phyloP scores from a whole-genome alignment of 1,140 invertebrate species.

The Vollenhovia emeryi region DNA sequence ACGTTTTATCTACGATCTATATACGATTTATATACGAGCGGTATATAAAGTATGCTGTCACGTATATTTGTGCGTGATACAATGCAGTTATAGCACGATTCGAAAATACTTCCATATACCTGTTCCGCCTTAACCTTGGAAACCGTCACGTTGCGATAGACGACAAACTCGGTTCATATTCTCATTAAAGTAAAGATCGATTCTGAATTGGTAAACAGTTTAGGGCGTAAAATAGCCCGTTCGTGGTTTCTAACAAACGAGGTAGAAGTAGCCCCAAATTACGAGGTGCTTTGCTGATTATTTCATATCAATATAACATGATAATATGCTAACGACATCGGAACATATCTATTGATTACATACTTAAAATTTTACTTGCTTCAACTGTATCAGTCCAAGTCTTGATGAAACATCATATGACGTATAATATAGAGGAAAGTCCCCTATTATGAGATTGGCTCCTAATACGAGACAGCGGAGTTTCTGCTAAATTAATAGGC shows the following conservation, averaged over 20 bases:
- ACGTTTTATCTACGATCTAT: neutral
- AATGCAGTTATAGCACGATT: neutral
- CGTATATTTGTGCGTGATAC: neutral
- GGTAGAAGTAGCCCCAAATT: neutral
- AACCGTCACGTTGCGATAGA: neutral
- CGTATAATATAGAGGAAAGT: too few species aligned
- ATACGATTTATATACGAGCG: too few species aligned
- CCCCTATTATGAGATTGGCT: too few species aligned
- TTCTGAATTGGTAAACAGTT: neutral
- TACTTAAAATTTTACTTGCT: neutral
- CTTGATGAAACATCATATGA: too few species aligned
- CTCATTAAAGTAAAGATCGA: neutral
- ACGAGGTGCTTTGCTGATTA: neutral
- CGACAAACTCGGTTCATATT: neutral
- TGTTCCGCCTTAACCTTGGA: neutral
- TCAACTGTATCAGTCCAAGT: neutral
- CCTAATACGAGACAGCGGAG: too few species aligned
- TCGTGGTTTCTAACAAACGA: neutral
- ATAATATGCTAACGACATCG: neutral
- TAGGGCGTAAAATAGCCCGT: neutral
- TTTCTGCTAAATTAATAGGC: too few species aligned
- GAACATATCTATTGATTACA: neutral
- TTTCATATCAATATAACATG: neutral
- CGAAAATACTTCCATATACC: neutral
- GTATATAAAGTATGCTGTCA: neutral